Evolutionary conservation across 2,888 invertebrate genomes (phyloP).

Genomic region (Polymixis lichenea): DNA sequence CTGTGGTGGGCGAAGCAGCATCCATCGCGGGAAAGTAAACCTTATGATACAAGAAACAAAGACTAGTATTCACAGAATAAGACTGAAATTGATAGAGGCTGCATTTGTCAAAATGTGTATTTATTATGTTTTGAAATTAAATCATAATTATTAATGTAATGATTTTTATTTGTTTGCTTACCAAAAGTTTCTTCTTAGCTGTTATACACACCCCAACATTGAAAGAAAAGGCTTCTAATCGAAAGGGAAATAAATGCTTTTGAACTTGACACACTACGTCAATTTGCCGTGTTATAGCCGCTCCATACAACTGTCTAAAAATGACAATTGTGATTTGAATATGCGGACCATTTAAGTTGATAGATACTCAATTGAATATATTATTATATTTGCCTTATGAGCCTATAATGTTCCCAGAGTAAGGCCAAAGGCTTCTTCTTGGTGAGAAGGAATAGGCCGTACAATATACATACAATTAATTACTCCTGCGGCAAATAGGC

Average conservation of each 20-base stretch:
- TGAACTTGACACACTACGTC: not conserved
- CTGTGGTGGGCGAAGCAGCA: constrained; percentile 69
- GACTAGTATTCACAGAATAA: constrained; percentile 4
- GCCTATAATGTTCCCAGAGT: no score
- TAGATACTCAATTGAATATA: not conserved
- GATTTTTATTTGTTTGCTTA: not conserved
- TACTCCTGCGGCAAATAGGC: not conserved
- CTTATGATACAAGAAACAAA: not conserved
- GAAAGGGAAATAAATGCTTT: not conserved
- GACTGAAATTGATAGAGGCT: constrained; percentile 21
- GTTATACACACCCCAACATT: not conserved
- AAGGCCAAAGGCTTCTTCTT: no score
- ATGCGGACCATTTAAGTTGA: not conserved
- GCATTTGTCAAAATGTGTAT: not conserved
- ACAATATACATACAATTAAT: not conserved
- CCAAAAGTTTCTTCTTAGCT: not conserved
- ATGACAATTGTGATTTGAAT: not conserved
- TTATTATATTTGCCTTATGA: no score
- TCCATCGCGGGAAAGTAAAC: constrained; percentile 61
- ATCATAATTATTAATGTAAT: constrained; percentile 18
- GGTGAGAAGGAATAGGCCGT: no score
- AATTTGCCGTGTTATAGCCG: not conserved
- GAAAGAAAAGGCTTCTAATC: not conserved
- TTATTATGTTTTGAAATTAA: constrained; percentile 48
- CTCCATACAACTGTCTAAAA: not conserved